These are phyloP conservation scores for Uromys caudimaculatus DNA, from an alignment of 2,797 vertebrate species.

Conservation along the genomic window DNA sequence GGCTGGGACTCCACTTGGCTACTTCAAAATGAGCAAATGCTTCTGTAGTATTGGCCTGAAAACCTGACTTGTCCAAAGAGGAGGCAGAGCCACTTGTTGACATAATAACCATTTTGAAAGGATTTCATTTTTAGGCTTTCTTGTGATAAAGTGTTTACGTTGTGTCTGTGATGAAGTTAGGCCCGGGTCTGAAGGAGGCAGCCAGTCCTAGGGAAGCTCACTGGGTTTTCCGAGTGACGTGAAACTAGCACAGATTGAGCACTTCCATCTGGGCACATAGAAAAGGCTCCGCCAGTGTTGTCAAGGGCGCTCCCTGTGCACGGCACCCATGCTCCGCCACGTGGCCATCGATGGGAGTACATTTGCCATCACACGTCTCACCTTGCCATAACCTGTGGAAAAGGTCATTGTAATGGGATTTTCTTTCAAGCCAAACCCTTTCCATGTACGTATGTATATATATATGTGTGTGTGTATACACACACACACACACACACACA, in stretches of 20 bases:
- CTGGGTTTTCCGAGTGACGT: background rate
- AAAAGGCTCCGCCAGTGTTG: background rate
- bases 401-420: slow-evolving; percentile 10
- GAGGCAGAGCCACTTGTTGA: slow-evolving; percentile 24
- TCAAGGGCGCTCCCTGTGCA: background rate
- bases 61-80: background rate
- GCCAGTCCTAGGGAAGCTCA: background rate
- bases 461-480: no score
- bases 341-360: background rate
- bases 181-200: background rate
- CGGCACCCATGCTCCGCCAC: background rate
- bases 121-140: slow-evolving; percentile 30
- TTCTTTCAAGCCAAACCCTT: slow-evolving; percentile 27
- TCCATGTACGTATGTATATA: no score
- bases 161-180: slow-evolving; percentile 23
- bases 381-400: background rate
- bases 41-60: slow-evolving; percentile 49
- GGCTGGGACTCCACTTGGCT: background rate
- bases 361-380: background rate
- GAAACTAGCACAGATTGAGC: background rate
- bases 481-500: no score
- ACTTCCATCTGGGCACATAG: background rate
- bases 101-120: slow-evolving; percentile 32
- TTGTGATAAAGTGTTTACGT: background rate
- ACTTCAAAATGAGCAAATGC: slow-evolving; percentile 12